phyloP scores from a whole-genome alignment of 2,797 vertebrate species.

The Aeoliscus strigatus region DNA sequence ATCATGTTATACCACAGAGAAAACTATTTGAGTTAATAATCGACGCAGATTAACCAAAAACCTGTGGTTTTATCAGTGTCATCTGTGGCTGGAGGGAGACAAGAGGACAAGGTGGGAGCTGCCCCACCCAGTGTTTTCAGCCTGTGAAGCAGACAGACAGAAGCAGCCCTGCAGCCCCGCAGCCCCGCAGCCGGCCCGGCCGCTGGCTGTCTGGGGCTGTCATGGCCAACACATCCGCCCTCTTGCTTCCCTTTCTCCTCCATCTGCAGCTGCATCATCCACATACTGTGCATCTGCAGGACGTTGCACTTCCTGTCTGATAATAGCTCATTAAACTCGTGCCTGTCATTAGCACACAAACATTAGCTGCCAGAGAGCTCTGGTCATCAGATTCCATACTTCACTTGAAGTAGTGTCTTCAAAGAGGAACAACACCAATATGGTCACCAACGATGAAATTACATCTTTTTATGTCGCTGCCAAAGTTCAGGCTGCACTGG shows the following conservation, averaged over 20 bases:
- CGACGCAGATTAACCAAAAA: constrained; percentile 23
- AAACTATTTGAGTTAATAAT: constrained; percentile 20
- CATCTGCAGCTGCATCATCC: neutral
- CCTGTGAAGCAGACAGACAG: constrained; percentile 31
- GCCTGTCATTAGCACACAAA: constrained; percentile 4
- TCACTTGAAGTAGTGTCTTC: constrained; percentile 18
- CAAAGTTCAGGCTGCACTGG: too few species aligned
- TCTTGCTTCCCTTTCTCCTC: constrained; percentile 12
- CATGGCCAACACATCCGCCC: neutral
- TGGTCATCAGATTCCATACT: constrained; percentile 23
- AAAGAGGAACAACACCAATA: too few species aligned
- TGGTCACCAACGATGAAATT: too few species aligned
- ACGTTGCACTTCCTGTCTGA: constrained; percentile 1
- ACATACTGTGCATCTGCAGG: neutral
- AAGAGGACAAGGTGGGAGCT: constrained; percentile 5
- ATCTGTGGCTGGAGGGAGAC: constrained; percentile 3
- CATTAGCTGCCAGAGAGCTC: constrained; percentile 15
- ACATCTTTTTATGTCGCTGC: too few species aligned
- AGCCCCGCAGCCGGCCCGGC: constrained; percentile 19
- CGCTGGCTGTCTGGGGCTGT: constrained; percentile 21
- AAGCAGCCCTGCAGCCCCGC: too few species aligned
- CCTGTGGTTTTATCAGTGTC: constrained; percentile 13
- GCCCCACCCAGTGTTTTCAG: constrained; percentile 32
- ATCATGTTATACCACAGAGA: constrained; percentile 7
- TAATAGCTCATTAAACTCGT: constrained; percentile 3